Conservation (phyloP, 2,113 vertebrate genomes). For the Todiramphus saurophagus region DNA sequence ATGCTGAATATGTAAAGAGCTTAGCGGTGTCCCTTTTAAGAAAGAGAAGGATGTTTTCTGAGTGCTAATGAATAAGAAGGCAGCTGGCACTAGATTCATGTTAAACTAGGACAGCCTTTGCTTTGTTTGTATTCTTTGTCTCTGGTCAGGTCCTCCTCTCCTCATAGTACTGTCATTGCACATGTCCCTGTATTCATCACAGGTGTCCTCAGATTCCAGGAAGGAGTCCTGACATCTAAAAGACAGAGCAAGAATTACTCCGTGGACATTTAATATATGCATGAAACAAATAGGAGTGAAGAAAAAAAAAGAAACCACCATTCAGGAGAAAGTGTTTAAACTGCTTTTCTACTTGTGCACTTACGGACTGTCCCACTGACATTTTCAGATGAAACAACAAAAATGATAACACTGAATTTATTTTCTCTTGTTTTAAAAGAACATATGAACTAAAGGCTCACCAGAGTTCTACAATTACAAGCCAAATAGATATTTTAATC, state of each 20-base stretch:
- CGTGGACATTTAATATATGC: not conserved
- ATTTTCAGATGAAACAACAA: not conserved
- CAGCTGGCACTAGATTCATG: not conserved
- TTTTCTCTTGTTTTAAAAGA: not conserved
- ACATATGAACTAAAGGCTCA: not conserved
- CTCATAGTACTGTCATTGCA: fast-evolving
- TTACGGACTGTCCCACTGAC: not conserved
- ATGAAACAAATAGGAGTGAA: not conserved
- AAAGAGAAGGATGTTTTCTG: not conserved
- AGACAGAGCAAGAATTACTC: not conserved
- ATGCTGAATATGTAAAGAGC: not conserved
- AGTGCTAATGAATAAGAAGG: not conserved
- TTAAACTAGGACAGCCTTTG: not conserved
- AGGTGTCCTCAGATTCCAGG: not conserved
- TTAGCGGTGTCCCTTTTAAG: not conserved
- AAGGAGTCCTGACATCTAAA: fast-evolving
- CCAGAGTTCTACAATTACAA: not conserved
- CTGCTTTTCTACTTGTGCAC: not conserved
- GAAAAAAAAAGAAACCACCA: not conserved
- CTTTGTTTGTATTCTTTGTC: not conserved
- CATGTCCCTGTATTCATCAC: not conserved
- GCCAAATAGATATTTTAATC: not conserved
- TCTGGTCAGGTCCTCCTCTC: not conserved
- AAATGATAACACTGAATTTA: not conserved
- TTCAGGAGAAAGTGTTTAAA: not conserved